These are phyloP conservation scores for Venusia cambrica DNA, from an alignment of 2,888 invertebrate genomes.

Conservation along the genomic window DNA sequence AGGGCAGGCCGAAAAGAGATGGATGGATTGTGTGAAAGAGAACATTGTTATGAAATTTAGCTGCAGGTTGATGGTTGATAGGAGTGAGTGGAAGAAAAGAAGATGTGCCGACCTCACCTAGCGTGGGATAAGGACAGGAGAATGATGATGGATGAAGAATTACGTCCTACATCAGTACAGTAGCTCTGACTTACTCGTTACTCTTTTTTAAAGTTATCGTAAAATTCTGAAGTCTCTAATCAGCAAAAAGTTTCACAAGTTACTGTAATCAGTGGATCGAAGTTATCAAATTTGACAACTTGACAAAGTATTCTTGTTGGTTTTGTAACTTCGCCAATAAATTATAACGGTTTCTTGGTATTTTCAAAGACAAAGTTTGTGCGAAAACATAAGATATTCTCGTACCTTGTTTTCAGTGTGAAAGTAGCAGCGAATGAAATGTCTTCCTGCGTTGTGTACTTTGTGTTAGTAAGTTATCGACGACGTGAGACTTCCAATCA, in stretches of 20 bases:
- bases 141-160: too few species aligned
- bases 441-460: constrained; percentile 1
- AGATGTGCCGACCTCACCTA: too few species aligned
- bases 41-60: too few species aligned
- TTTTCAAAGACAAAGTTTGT: constrained; percentile 13
- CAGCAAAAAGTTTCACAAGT: constrained; percentile 15
- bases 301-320: constrained; percentile 20
- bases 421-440: constrained; percentile 8
- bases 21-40: too few species aligned
- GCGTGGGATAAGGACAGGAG: too few species aligned
- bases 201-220: constrained; percentile 6
- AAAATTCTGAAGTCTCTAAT: constrained; percentile 7
- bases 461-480: not conserved
- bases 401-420: constrained; percentile 13
- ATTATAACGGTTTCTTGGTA: constrained; percentile 20
- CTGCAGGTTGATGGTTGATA: too few species aligned
- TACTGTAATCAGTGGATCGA: constrained; percentile 24
- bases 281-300: constrained; percentile 30
- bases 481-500: not conserved
- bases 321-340: constrained; percentile 27
- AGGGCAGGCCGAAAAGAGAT: too few species aligned
- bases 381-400: constrained; percentile 12
- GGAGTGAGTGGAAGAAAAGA: too few species aligned
- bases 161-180: too few species aligned
- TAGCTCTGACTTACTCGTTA: too few species aligned